Evolutionary conservation across 1,140 invertebrate genomes (phyloP), one percentile per base, ranked within the genome.

Genomic region (Temnothorax longispinosus): DNA sequence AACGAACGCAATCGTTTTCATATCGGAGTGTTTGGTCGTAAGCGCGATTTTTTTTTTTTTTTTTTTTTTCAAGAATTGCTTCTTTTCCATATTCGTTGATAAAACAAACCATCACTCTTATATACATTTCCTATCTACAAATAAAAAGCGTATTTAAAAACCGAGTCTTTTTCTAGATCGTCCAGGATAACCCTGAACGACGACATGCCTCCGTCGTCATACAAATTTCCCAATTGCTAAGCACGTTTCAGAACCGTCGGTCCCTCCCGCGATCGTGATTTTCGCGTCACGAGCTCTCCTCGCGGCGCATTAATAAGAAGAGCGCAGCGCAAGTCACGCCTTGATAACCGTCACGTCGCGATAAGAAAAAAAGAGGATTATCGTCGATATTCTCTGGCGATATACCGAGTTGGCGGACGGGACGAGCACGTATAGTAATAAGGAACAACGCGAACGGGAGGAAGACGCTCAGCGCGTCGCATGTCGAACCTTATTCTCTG

Each of bases 341-440:
- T 82, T 35, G 52, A 74, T 74, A 74, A 82, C 11, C 54, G 35
- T 54, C 32, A n/a, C 35, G 13, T 54, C 21, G 80, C 18, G 38
- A 35, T 72, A 44, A 71, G 32, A 44, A n/a, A 64, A 71, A 54
- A 35, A 38, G 18, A 74, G 15, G 27, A n/a, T 58, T 38, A 6
- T 74, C 38, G 38, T 27, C 18, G 15, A 52, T 35, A 64, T 69
- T 74, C 35, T 82, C 52, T 41, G n/a, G 21, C 65, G 21, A 13
- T 69, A 44, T 58, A 27, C 58, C 38, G 65, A 71, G 15, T 27
- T 38, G 44, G 10, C 18, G 27, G 62, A 27, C 47, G 35, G 35
- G 15, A 41, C 38, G 1, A n/a, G 21, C 18, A 1, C 47, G 8
- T 32, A 44, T 27, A 3, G 15, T 8, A 74, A 60, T 27, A 27